Evolutionary conservation across 1,140 invertebrate species (phyloP).

Genomic region (Pogonomyrmex californicus): DNA sequence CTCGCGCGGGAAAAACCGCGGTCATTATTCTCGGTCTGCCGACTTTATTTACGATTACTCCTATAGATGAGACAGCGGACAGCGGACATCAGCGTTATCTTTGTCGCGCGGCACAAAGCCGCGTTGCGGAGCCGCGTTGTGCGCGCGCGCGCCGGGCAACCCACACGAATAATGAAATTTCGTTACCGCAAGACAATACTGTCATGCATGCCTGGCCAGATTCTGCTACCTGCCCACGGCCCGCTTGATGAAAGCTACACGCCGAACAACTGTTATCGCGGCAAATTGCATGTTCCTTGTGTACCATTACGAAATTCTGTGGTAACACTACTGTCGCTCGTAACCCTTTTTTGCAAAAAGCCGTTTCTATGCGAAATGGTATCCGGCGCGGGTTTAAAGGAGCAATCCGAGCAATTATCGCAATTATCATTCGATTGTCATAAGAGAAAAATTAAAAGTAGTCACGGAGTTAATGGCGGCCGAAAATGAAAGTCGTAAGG

Average conservation of each 20-base stretch:
- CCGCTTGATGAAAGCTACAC: constrained; percentile 50
- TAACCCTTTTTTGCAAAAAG: background rate
- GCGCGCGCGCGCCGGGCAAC: constrained; percentile 36
- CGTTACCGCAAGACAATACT: constrained; percentile 69
- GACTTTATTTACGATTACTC: constrained; percentile 48
- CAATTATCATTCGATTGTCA: constrained; percentile 25
- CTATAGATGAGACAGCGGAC: constrained; percentile 55
- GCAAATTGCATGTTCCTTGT: constrained; percentile 70
- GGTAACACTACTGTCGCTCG: constrained; percentile 35
- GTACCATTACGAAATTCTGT: constrained; percentile 66
- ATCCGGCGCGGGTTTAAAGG: background rate
- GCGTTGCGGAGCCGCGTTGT: constrained; percentile 14
- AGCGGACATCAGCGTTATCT: constrained; percentile 62
- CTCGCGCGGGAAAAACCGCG: background rate
- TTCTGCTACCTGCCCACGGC: constrained; percentile 51
- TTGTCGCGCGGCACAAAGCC: constrained; percentile 61
- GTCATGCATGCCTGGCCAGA: constrained; percentile 57
- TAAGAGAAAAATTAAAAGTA: constrained; percentile 27
- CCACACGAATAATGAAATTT: constrained; percentile 69
- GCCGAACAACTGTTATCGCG: constrained; percentile 63
- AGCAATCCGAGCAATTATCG: no score
- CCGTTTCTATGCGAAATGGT: background rate
- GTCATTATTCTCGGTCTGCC: constrained; percentile 26
- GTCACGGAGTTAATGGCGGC: background rate
- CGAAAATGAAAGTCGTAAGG: background rate